phyloP scores from a whole-genome alignment of 2,797 vertebrate species.

The Melanotaenia boesemani region DNA sequence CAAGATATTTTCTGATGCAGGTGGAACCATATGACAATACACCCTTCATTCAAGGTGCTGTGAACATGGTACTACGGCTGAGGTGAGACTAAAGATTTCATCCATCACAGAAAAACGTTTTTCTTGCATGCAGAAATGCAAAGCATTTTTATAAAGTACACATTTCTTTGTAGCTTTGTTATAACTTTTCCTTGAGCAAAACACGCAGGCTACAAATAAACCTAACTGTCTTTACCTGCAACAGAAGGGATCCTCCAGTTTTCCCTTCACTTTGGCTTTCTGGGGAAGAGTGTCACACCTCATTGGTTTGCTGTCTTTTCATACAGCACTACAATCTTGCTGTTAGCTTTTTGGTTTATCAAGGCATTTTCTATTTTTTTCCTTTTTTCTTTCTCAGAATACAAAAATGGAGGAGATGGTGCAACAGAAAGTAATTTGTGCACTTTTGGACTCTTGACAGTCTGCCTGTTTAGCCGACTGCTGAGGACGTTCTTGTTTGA shows the following conservation, averaged over 20 bases:
- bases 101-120: background rate
- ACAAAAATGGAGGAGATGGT: constrained; percentile 21
- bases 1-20: constrained; percentile 73
- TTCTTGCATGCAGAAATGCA: background rate
- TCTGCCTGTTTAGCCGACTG: constrained; percentile 41
- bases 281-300: constrained; percentile 77
- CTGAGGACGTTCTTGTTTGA: constrained; percentile 56
- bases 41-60: constrained; percentile 84
- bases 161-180: background rate
- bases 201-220: constrained; percentile 22
- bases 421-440: constrained; percentile 33
- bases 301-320: constrained; percentile 44
- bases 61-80: constrained; percentile 97
- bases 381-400: background rate
- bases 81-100: constrained; percentile 85
- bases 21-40: constrained; percentile 86
- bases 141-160: background rate
- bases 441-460: constrained; percentile 48
- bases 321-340: constrained; percentile 6
- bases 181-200: constrained; percentile 13
- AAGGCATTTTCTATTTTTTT: background rate
- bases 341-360: background rate
- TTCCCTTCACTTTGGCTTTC: constrained; percentile 33
- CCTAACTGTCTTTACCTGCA: constrained; percentile 37
- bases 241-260: constrained; percentile 31